A percentile compares a stretch with the other conserved stretches of the same genome.
These are phyloP conservation scores for Cyphomyrmex costatus DNA, from an alignment of 1,140 invertebrate genomes.

Conservation along the genomic window DNA sequence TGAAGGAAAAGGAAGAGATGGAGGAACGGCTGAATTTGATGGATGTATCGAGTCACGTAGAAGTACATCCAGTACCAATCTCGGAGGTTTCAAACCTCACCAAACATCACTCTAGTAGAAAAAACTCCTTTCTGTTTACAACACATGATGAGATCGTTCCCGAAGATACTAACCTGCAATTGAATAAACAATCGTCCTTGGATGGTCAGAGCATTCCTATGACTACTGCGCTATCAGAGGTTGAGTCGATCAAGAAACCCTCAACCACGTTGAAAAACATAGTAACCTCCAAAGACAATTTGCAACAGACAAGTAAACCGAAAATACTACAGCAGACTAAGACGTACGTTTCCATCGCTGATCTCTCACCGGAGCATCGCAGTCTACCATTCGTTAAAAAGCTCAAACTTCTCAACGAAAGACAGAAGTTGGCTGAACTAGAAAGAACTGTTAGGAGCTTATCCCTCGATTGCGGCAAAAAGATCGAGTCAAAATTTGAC, in stretches of 20 bases:
- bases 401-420: constrained; percentile 94
- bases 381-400: constrained; percentile 96
- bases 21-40: constrained; percentile 88
- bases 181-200: constrained; percentile 57
- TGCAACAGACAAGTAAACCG: constrained; percentile 76
- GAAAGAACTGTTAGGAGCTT: constrained; percentile 92
- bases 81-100: constrained; percentile 69
- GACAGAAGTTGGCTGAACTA: constrained; percentile 94
- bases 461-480: constrained; percentile 92
- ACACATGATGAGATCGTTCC: too few relatives aligned
- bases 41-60: constrained; percentile 85
- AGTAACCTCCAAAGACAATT: constrained; percentile 72
- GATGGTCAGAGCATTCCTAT: constrained; percentile 17
- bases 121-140: too few relatives aligned
- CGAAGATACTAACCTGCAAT: constrained; percentile 50
- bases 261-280: constrained; percentile 86
- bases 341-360: constrained; percentile 93
- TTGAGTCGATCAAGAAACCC: constrained; percentile 69
- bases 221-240: not conserved
- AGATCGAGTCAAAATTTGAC: constrained; percentile 86
- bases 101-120: too few relatives aligned
- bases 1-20: constrained; percentile 94
- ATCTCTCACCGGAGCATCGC: constrained; percentile 95
- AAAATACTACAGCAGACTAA: constrained; percentile 87
- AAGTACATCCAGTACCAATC: constrained; percentile 65